Base-by-base conservation (phyloP, 2,113 vertebrate genomes). In the Lichenostomus cassidix region DNA sequence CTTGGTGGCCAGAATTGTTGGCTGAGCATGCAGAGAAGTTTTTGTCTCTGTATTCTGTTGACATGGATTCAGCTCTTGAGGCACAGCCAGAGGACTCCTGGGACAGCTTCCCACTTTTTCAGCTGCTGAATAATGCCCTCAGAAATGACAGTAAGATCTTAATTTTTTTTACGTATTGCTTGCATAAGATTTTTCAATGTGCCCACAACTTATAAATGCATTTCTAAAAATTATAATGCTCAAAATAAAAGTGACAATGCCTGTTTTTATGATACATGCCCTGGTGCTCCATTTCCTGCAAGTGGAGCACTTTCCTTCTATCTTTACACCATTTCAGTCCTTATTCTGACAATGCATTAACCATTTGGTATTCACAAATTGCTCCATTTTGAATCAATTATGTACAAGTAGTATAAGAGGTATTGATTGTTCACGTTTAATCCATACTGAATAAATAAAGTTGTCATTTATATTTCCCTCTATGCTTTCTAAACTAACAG, bases 71-170 rank as follows among this genome's bases (percentile, higher is more conserved):
- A 5, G 98, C 98, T 2, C 98, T 99, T 49, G 98, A 98, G 79
- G 98, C 98, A 33, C 99, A 99, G 93, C 98, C 98, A 0, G 98
- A 98, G 6, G 99, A 99, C 95, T 99, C 99, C 56, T 99, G 99
- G 99, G 98, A 99, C 95, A 99, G 98, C 94, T 99, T 99, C 94
- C 99, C 99, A 8, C 98, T 99, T 77, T 99, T 99, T 96, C 99
- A 99, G 91, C 98, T 99, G 55, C 98, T 99, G 93, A 99, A 99
- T 97, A 99, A 99, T 84, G 99, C 98, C 97, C 98, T 99, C 87
- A 98, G 98, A 90, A 98, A 97, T 59, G 99, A 99, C 83, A 70
- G 99, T 99, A 97, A 99, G 99, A 84, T 89, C 42, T 75, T 25
- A 6, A 29, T 18, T 8, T 78, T 78, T 89, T 76, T 83, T 65